Evolutionary conservation across 2,797 vertebrate genomes (phyloP).

Genomic region (Gymnoscopelus braueri): DNA sequence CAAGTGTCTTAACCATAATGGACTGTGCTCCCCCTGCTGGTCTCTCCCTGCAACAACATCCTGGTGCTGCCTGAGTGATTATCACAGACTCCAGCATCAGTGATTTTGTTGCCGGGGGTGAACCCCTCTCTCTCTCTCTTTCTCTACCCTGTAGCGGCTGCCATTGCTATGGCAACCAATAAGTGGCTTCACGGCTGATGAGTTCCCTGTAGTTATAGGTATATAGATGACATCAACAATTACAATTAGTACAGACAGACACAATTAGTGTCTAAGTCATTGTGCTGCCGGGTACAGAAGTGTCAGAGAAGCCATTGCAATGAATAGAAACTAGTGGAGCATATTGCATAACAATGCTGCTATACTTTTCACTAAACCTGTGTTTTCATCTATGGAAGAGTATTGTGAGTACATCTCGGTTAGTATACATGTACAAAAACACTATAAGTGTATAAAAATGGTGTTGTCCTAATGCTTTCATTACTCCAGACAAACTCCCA

Average conservation of each 20-base stretch:
- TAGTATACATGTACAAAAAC: neutral
- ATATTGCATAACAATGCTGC: no score
- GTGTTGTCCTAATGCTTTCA: neutral
- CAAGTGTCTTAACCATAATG: constrained; percentile 21
- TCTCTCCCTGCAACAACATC: constrained; percentile 95
- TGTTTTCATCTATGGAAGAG: neutral
- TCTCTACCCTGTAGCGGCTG: constrained; percentile 21
- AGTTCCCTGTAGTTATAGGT: constrained; percentile 12
- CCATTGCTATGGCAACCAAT: constrained; percentile 36
- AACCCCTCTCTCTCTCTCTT: constrained; percentile 56
- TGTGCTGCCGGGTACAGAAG: neutral
- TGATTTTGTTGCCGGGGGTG: constrained; percentile 99
- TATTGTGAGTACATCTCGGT: neutral
- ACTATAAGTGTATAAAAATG: no score
- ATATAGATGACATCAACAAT: constrained; percentile 50
- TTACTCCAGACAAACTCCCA: no score
- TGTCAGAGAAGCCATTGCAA: neutral
- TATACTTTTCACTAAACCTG: neutral
- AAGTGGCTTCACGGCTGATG: constrained; percentile 18
- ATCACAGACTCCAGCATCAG: constrained; percentile 98
- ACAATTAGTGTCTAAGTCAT: neutral
- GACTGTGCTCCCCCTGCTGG: constrained; percentile 61
- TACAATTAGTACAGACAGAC: neutral
- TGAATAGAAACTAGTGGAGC: neutral
- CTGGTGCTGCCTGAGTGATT: constrained; percentile 98